phyloP scores from a whole-genome alignment of 1,140 invertebrate species.

The Colletes latitarsis region DNA sequence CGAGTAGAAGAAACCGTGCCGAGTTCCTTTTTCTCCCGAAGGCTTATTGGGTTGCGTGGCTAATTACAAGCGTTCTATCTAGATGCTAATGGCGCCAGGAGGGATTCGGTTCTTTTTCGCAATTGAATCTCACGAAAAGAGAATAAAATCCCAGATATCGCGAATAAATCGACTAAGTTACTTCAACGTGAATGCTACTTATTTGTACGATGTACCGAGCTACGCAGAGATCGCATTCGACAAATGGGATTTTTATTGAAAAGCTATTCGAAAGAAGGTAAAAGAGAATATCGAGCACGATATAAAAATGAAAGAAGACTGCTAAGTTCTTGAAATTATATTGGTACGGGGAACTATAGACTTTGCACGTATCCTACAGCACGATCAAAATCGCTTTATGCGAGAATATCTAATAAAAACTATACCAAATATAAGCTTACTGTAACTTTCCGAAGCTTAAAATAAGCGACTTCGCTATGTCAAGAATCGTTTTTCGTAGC shows the following conservation, averaged over 20 bases:
- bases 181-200: too few relatives aligned
- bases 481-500: too few relatives aligned
- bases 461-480: too few relatives aligned
- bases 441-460: too few relatives aligned
- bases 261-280: background rate
- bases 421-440: too few relatives aligned
- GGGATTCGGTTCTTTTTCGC: constrained; percentile 10
- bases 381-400: background rate
- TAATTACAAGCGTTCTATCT: constrained; percentile 35
- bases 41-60: constrained; percentile 28
- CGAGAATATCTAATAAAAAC: background rate
- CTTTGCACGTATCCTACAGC: background rate
- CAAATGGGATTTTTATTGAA: background rate
- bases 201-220: background rate
- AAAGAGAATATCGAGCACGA: background rate
- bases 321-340: background rate
- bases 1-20: background rate
- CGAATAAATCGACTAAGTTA: background rate
- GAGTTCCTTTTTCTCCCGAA: background rate
- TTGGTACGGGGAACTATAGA: background rate
- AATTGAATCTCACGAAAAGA: background rate
- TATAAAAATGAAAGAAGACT: background rate
- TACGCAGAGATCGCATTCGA: background rate
- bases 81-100: constrained; percentile 26
- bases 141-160: background rate